Evolutionary conservation across 2,888 invertebrate genomes (phyloP), one percentile per base, ranked within the genome.

Genomic region (Tenthredo scrophulariae): DNA sequence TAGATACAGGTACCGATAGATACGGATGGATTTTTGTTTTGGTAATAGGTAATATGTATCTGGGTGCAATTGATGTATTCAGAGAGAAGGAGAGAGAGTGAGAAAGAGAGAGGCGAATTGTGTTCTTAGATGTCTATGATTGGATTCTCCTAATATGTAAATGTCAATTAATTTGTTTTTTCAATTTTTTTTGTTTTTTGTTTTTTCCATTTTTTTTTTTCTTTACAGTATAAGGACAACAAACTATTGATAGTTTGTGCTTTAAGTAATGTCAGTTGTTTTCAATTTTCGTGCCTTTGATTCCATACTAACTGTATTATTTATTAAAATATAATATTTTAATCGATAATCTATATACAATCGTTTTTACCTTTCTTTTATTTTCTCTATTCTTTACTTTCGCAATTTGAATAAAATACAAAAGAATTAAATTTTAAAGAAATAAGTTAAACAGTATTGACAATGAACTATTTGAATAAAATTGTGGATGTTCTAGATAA

Each of bases 1-100:
- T 91, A 91, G 91, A 90, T 89, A 91, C 90, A 91, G 90, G 89
- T 91, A 92, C 90, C 58, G 62, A 80, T 62, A 80, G 62, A 77
- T 87, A 89, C 91, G 90, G 90, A 93, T 93, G 93, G 92, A 90
- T 91, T 88, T 91, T 91, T 91, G 91, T 88, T 89, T 91, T 89
- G 89, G 90, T 91, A 91, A 92, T 93, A 94, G 94, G 92, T 94
- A 94, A 93, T 93, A 95, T 95, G 95, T 95, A 95, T 93, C 93
- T 95, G 93, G 94, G 94, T 88, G 94, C 94, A 88, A 94, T 94
- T 91, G 94, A 95, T 92, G 94, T 94, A 88, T 95, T 95, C 93
- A 94, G 94, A 95, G 94, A 94, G 92, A 87, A 85, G n/a, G n/a
- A 50, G 18, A n/a, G n/a, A 54, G 54, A 54, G n/a, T 1, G 54